A percentile compares a stretch with the other conserved stretches of the same genome.
phyloP scores from a whole-genome alignment of 92 coral and sea anemone species.

The Paramuricea clavata region DNA sequence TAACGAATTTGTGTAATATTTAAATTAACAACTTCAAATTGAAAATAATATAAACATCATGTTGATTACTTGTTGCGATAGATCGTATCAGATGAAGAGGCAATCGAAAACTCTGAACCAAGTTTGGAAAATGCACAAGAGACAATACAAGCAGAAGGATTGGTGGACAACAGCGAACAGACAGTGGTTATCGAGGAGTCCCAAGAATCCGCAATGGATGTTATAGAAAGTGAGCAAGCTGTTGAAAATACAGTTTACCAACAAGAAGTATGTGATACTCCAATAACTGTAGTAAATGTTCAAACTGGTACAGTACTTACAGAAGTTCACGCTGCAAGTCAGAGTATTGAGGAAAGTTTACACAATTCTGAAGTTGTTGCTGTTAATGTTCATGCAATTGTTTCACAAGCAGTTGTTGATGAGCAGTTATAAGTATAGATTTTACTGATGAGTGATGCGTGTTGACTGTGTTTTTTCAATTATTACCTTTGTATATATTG shows the following conservation, averaged over 20 bases:
- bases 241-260: conserved; percentile 27
- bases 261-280: conserved; percentile 39
- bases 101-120: conserved; percentile 19
- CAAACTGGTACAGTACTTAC: conserved; percentile 3
- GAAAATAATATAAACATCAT: neutral
- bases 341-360: conserved; percentile 21
- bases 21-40: too few species aligned
- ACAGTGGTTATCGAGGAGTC: conserved; percentile 34
- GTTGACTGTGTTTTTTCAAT: neutral
- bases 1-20: too few species aligned
- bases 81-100: conserved; percentile 23
- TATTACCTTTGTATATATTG: too few species aligned
- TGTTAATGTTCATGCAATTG: conserved; percentile 41
- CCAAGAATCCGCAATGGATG: conserved; percentile 32
- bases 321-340: conserved; percentile 21
- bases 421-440: neutral
- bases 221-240: neutral
- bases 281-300: conserved; percentile 16
- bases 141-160: conserved; percentile 1
- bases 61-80: neutral
- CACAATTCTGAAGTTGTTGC: conserved; percentile 38
- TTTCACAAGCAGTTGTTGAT: conserved; percentile 46
- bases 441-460: too few species aligned
- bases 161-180: conserved; percentile 41
- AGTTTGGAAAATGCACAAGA: neutral